Evolutionary conservation across 1,140 invertebrate genomes (phyloP).

Genomic region (Centruroides vittatus): DNA sequence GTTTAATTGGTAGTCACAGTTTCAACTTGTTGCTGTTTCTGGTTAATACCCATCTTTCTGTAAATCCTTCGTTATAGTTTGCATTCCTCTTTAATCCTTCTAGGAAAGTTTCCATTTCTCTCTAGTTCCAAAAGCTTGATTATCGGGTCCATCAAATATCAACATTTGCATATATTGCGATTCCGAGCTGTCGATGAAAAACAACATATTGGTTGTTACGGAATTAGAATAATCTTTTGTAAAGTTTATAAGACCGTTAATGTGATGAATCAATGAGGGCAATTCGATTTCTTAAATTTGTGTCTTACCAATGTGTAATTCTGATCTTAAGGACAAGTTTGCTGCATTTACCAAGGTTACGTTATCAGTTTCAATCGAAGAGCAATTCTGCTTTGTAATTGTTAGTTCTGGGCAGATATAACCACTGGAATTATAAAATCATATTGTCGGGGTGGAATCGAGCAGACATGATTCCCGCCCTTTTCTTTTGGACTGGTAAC

Average conservation of each 20-base stretch:
- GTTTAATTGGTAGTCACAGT: slow-evolving; percentile 1
- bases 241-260: neutral
- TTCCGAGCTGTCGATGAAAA: neutral
- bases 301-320: neutral
- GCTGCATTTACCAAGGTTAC: neutral
- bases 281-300: neutral
- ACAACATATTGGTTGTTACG: neutral
- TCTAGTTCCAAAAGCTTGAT: neutral
- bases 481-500: too few species aligned
- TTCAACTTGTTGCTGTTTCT: neutral
- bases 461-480: too few species aligned
- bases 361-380: neutral
- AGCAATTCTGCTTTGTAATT: neutral
- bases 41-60: neutral
- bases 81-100: neutral
- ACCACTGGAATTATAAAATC: neutral
- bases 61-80: neutral
- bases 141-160: neutral
- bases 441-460: too few species aligned
- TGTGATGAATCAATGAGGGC: neutral
- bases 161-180: neutral
- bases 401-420: neutral
- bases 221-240: neutral
- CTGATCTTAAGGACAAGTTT: neutral
- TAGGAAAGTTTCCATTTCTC: neutral